Percentiles rank a stretch among this genome's conserved stretches.
These are phyloP conservation scores for Muscicapa striata DNA, from an alignment of 2,797 vertebrate genomes.

Conservation along the genomic window DNA sequence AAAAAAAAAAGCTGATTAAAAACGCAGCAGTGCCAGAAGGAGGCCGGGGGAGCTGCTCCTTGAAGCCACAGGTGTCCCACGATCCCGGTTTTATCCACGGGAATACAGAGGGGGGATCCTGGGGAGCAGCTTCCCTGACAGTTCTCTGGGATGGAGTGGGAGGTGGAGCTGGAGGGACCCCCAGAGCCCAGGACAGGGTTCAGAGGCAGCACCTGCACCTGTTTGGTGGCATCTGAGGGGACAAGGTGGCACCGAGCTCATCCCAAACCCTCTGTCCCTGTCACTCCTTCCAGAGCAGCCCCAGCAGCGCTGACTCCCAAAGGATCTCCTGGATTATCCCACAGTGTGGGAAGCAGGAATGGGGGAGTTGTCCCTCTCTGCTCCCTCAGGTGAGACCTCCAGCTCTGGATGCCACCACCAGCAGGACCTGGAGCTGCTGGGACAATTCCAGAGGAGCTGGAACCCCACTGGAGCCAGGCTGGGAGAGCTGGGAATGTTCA, in stretches of 20 bases:
- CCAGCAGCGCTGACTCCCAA: not conserved
- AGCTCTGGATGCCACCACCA: too few species aligned
- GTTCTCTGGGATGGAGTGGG: fast-evolving
- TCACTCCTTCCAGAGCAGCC: not conserved
- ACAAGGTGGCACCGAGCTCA: not conserved
- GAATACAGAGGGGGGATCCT: not conserved
- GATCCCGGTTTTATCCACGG: fast-evolving
- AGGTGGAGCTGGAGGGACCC: fast-evolving
- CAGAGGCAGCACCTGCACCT: fast-evolving
- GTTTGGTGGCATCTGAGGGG: not conserved
- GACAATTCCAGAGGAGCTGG: not conserved
- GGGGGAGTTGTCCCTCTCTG: not conserved
- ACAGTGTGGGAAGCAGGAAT: not conserved
- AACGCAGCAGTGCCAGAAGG: not conserved
- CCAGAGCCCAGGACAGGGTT: not conserved
- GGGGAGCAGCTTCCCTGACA: not conserved
- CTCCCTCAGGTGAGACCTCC: not conserved
- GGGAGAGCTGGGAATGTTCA: not conserved
- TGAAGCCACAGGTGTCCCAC: not conserved
- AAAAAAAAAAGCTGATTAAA: not conserved
- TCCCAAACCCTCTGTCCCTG: not conserved
- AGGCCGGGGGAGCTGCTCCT: not conserved
- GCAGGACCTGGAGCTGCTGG: fast-evolving
- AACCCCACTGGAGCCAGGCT: not conserved
- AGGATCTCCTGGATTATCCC: not conserved